Base-by-base conservation (phyloP, 2,113 vertebrate genomes). In the Hippoglossus stenolepis region DNA sequence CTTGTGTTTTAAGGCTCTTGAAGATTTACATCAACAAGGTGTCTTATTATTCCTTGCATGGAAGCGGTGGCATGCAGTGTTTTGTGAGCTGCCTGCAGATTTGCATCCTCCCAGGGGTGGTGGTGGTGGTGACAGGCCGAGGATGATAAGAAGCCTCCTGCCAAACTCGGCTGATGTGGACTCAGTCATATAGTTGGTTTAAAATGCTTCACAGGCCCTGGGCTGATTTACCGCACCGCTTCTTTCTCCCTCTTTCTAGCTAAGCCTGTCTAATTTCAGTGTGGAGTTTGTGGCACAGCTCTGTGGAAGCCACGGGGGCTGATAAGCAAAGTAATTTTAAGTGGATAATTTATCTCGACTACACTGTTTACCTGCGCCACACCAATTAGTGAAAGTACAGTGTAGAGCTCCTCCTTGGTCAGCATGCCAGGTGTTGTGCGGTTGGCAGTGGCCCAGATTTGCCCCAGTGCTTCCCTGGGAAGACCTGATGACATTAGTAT, bases 391-490 rank as follows among this genome's bases (percentile, higher is more conserved):
- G 97, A 96, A 69, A 99, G 95, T 60, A 99, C 97, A 0, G 94
- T 89, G 67, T 97, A 99, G 26, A 99, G 96, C 89, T 99, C 98
- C 89, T 99, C 98, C 87, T 98, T 99, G 28, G 97, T 98, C 65
- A 99, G 95, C 92, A 97, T 97, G 59, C 98, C 98, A 0, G 98
- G 98, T 11, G 97, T 98, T 31, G 97, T 99, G 67, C 97, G 96
- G 89, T 99, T 99, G 90, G 98, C 97, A 68, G 96, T 70, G 3
- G 97, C 98, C 98, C 98, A 99, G 75, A 99, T 99, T 85, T 99
- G 97, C 17, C 98, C 98, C 58, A 99, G 94, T 0, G 97, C 96
- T 93, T 99, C 98, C 45, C 98, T 94, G 81, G 97, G 98, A 91
- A 99, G 95, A 12, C 98, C 97, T 23, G 98, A 99, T 0, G 98